Evolutionary conservation across 35 echinoderm and acorn worm species (phyloP), one percentile per base, ranked within the genome.

Genomic region (Antedon bifida): DNA sequence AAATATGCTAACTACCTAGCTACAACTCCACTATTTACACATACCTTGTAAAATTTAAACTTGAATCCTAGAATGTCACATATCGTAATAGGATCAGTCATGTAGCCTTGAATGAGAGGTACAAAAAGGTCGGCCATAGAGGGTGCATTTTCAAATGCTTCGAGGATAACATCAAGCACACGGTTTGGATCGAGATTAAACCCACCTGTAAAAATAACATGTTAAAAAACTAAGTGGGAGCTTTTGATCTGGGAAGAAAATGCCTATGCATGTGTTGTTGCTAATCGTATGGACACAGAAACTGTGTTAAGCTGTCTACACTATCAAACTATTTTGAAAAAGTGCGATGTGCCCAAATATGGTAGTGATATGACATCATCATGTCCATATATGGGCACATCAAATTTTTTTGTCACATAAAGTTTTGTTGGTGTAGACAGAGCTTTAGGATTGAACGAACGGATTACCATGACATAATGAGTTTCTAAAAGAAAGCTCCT

Each of bases 141-240:
- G 35, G 91, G 94, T 39, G 81, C 35, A 36, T 83, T 88, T 75
- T 99, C 95, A 88, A 99, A 99, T 2, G 85, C 88, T 85, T 99
- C 95, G 29, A 99, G 39, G 30, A 99, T 99, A 35, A 99, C 91
- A 85, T 99, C 95, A 42, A 99, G 78, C 1, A 91, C 91, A 12
- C 95, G 84, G 82, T 99, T 99, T 51, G 95, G 95, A 75, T 99
- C 95, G 29, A 99, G 81, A 78, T 92, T 92, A 78, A 99, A 99
- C 46, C 86, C 88, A 80, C 95, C 95, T 99, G 80, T 5, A 39
- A 39, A 36, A 31, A 83, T 42, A 30, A 32, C 13, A 74, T n/a
- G 31, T 82, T 79, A 34, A 79, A 33, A 33, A 17, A 79, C 5
- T n/a, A n/a, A n/a, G n/a, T n/a, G n/a, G n/a, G n/a, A n/a, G n/a